These are phyloP conservation scores for Pangasius djambal DNA, from an alignment of 2,797 vertebrate genomes.

Conservation along the genomic window DNA sequence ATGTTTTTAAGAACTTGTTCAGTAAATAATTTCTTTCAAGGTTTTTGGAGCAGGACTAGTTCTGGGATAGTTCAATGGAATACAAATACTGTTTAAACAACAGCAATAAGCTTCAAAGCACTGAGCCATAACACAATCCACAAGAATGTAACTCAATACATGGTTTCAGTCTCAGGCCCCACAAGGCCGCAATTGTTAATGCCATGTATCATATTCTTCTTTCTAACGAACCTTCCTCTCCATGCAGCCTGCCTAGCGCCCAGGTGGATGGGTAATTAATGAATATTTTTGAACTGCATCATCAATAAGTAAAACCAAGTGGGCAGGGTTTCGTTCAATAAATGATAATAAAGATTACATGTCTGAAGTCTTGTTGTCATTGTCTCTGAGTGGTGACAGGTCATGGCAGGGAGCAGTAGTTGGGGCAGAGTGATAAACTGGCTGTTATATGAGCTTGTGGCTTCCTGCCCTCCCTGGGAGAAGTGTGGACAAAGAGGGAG, in stretches of 20 bases:
- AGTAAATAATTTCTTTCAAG: not conserved
- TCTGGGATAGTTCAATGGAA: not conserved
- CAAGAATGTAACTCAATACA: constrained; percentile 54
- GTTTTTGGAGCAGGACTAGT: not conserved
- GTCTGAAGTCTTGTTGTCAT: constrained; percentile 47
- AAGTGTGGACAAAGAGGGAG: constrained; percentile 12
- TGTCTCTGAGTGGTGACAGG: constrained; percentile 49
- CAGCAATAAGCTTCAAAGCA: constrained; percentile 43
- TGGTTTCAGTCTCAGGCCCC: constrained; percentile 36
- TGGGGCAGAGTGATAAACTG: constrained; percentile 33
- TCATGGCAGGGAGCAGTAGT: constrained; percentile 38
- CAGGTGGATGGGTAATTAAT: constrained; percentile 54
- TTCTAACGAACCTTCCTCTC: constrained; percentile 46
- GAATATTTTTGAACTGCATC: constrained; percentile 48
- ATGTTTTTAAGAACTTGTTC: too few species aligned
- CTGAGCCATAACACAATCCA: constrained; percentile 37
- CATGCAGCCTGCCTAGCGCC: constrained; percentile 27
- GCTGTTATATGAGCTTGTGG: not conserved
- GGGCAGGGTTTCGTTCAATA: constrained; percentile 58
- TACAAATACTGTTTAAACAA: constrained; percentile 19
- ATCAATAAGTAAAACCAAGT: constrained; percentile 56
- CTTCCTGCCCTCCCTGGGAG: constrained; percentile 21
- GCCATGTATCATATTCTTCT: constrained; percentile 50
- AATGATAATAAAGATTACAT: constrained; percentile 56
- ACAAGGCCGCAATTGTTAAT: constrained; percentile 60